Conservation (phyloP, 2,888 invertebrate genomes). For the Parapristionchus giblindavisi region DNA sequence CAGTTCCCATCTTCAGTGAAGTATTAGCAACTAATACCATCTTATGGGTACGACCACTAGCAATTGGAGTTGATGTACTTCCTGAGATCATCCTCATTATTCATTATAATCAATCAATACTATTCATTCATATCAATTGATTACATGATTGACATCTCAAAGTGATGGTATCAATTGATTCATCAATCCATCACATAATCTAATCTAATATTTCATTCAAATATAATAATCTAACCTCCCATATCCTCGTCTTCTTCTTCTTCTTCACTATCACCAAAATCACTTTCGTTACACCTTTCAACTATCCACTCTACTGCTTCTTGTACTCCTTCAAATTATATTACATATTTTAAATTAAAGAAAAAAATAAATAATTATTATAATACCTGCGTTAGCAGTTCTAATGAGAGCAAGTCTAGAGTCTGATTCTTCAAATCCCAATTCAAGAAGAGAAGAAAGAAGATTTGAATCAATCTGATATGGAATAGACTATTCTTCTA, state of each 20-base stretch:
- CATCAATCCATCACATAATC: too few relatives aligned
- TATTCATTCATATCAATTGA: too few relatives aligned
- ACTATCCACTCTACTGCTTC: slow-evolving; percentile 61
- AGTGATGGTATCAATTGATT: not conserved
- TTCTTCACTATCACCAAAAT: slow-evolving; percentile 52
- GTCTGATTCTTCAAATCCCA: slow-evolving; percentile 59
- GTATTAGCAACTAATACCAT: slow-evolving; percentile 78
- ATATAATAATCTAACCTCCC: slow-evolving; percentile 46
- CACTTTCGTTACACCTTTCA: slow-evolving; percentile 58
- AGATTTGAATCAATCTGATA: slow-evolving; percentile 44
- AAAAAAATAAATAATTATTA: not conserved
- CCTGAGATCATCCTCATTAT: slow-evolving; percentile 14
- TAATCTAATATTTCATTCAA: too few relatives aligned
- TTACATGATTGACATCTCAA: not conserved
- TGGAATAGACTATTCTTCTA: not conserved
- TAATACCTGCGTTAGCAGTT: slow-evolving; percentile 25
- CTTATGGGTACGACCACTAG: slow-evolving; percentile 72
- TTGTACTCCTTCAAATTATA: slow-evolving; percentile 48
- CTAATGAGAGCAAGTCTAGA: slow-evolving; percentile 51
- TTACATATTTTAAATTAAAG: not conserved
- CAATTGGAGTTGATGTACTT: not conserved
- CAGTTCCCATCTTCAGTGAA: slow-evolving; percentile 76
- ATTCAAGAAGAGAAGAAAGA: slow-evolving; percentile 52
- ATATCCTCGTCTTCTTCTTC: slow-evolving; percentile 47
- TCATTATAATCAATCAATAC: not conserved